phyloP scores from a whole-genome alignment of 1,140 invertebrate species.

The Vollenhovia emeryi region DNA sequence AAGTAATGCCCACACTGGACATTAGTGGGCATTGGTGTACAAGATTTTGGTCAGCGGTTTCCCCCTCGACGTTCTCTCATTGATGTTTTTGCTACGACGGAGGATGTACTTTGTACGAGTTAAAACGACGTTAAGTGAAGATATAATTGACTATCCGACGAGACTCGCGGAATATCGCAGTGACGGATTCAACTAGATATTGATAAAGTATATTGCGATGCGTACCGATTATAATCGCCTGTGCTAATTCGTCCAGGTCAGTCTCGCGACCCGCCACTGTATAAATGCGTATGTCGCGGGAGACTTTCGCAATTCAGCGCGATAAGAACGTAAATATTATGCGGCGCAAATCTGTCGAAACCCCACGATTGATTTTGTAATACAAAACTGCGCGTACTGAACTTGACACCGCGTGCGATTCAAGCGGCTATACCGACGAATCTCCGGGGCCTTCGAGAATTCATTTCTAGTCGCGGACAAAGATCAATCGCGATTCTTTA shows the following conservation, averaged over 20 bases:
- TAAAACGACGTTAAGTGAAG: neutral
- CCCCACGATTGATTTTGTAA: slow-evolving; percentile 44
- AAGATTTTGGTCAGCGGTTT: too few species aligned
- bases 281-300: neutral
- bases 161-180: neutral
- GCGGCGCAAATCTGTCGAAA: slow-evolving; percentile 17
- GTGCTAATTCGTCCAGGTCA: slow-evolving; percentile 16
- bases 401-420: slow-evolving; percentile 57
- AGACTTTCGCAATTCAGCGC: slow-evolving; percentile 1
- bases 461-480: slow-evolving; percentile 51
- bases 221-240: neutral
- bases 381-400: slow-evolving; percentile 34
- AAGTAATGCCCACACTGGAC: too few species aligned
- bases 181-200: neutral
- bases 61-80: neutral
- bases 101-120: neutral
- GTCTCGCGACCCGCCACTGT: neutral
- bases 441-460: neutral
- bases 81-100: neutral
- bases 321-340: slow-evolving; percentile 30
- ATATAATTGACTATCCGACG: neutral
- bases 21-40: too few species aligned
- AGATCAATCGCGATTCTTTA: slow-evolving; percentile 53
- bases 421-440: slow-evolving; percentile 31
- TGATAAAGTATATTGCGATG: slow-evolving; percentile 20